Evolutionary conservation across 2,888 invertebrate genomes (phyloP), one percentile per base, ranked within the genome.

Genomic region (Eulithis prunata): DNA sequence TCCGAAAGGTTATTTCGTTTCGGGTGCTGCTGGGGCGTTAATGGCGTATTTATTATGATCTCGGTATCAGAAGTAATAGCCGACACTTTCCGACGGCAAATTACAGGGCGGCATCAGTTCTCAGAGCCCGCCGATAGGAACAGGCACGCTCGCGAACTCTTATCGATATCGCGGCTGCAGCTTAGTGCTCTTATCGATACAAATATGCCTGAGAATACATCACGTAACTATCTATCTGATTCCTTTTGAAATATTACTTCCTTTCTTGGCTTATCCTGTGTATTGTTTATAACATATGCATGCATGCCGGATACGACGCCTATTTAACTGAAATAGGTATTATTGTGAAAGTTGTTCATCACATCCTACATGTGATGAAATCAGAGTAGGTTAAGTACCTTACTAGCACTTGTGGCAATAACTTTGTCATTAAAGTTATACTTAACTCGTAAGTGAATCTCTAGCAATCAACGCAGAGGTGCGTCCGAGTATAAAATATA

Each of bases 41-140:
- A 92, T 92, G 90, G 93, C 86, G 91, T 92, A 92, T 92, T 92
- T 93, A 93, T 93, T 92, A 93, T 92, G 92, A 92, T 93, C 91
- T 88, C 87, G 90, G 91, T 91, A 92, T 92, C 91, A 90, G 88
- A 87, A 81, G 90, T 91, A 93, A 92, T 93, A 89, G 91, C 91
- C 91, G 89, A 90, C 92, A 93, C 92, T 93, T 89, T 90, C 90
- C 86, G 91, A 81, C 87, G 85, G 90, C 92, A 93, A 93, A 93
- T 93, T 93, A 93, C 92, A 93, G 93, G 93, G 93, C 93, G 93
- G 78, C 64, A 21, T 21, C 21, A 60, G 78, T 75, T 83, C 84
- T 88, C 75, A 88, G 85, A 88, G 84, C 78, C 64, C 81, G 85
- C 81, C 82, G 85, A 85, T 86, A 88, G 88, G 83, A 81, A 82